Evolutionary conservation across 2,888 invertebrate species (phyloP).

Genomic region (Actias luna): DNA sequence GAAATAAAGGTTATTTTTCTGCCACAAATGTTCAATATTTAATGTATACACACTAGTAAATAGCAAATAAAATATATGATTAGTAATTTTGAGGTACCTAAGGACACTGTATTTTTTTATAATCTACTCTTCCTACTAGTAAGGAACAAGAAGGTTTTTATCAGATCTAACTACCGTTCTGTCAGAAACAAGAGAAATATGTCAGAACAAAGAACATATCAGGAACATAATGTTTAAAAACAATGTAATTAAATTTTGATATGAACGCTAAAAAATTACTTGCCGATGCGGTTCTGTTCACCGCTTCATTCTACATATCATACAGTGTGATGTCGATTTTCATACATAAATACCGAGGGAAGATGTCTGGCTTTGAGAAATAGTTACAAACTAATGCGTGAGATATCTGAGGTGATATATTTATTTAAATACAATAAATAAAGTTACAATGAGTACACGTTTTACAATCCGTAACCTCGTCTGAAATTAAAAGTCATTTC

Average conservation of each 20-base stretch:
- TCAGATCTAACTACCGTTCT: neutral
- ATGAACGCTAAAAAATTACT: slow-evolving; percentile 44
- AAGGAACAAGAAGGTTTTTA: too few relatives aligned
- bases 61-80: too few relatives aligned
- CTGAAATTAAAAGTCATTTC: too few relatives aligned
- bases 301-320: slow-evolving; percentile 48
- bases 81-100: too few relatives aligned
- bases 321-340: slow-evolving; percentile 49
- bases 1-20: too few relatives aligned
- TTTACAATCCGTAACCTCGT: too few relatives aligned
- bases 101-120: too few relatives aligned
- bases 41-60: too few relatives aligned
- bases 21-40: too few relatives aligned
- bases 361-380: slow-evolving; percentile 19
- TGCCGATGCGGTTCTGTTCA: slow-evolving; percentile 46
- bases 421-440: too few relatives aligned
- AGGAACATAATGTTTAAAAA: neutral
- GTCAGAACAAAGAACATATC: neutral
- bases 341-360: slow-evolving; percentile 42
- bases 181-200: neutral
- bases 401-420: neutral
- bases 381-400: neutral
- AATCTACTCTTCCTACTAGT: too few relatives aligned
- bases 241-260: slow-evolving; percentile 14
- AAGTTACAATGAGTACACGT: too few relatives aligned